Percentiles rank a stretch among this genome's conserved stretches.
These are phyloP conservation scores for Ammospiza maritima DNA, from an alignment of 2,797 vertebrate species.

Conservation along the genomic window DNA sequence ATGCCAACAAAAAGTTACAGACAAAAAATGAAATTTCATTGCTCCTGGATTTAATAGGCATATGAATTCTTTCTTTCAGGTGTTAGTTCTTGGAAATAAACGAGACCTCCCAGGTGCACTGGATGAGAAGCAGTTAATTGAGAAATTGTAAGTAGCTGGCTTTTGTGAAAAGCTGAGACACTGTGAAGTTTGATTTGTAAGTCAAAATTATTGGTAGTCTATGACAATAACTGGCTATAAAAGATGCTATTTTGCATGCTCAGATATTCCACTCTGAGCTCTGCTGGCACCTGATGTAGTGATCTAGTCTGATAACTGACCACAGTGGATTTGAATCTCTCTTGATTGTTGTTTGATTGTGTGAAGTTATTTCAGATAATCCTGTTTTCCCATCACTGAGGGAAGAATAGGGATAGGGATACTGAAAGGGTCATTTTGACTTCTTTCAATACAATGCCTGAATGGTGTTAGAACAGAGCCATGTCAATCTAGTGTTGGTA, in stretches of 20 bases:
- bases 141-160: slow-evolving; percentile 74
- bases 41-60: not conserved
- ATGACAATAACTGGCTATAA: not conserved
- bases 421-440: not conserved
- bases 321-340: not conserved
- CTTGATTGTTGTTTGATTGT: not conserved
- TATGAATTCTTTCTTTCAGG: slow-evolving; percentile 55
- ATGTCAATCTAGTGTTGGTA: not conserved
- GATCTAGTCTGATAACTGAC: slow-evolving; percentile 12
- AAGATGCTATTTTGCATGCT: slow-evolving; percentile 3
- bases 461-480: not conserved
- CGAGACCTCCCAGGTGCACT: slow-evolving; percentile 72
- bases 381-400: not conserved
- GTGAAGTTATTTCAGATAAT: slow-evolving; percentile 20
- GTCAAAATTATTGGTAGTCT: not conserved
- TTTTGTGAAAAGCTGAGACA: not conserved
- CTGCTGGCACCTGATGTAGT: not conserved
- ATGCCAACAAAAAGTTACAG: not conserved
- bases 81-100: slow-evolving; percentile 77
- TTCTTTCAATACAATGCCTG: not conserved
- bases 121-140: slow-evolving; percentile 78
- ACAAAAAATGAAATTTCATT: not conserved
- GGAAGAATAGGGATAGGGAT: not conserved
- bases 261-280: not conserved
- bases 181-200: not conserved